A percentile compares a stretch with the other conserved stretches of the same genome.
Evolutionary conservation across 2,797 vertebrate genomes (phyloP).

Genomic region (Liasis olivaceus): DNA sequence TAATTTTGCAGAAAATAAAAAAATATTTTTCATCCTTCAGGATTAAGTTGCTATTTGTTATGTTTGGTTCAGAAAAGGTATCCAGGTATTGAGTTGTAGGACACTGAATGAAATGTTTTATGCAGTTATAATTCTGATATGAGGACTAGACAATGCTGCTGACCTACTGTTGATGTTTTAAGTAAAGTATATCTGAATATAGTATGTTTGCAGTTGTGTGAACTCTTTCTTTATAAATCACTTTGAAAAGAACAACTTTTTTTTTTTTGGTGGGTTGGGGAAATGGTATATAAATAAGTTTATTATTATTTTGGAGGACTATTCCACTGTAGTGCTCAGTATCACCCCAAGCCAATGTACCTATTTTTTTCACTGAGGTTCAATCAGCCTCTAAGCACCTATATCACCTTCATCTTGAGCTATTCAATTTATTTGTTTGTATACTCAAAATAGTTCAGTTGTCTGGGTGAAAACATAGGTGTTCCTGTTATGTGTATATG

Average conservation of each 20-base stretch:
- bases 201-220: too few species aligned
- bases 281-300: neutral
- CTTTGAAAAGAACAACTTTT: neutral
- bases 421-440: neutral
- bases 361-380: neutral
- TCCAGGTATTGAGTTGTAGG: too few species aligned
- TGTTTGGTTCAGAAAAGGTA: too few species aligned
- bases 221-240: too few species aligned
- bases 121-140: too few species aligned
- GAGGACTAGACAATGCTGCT: too few species aligned
- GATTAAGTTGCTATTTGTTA: too few species aligned
- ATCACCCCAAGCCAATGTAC: neutral
- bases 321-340: neutral
- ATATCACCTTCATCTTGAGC: neutral
- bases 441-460: neutral
- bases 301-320: neutral
- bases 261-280: neutral
- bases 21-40: too few species aligned
- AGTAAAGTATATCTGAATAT: too few species aligned
- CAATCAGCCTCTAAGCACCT: neutral
- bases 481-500: neutral
- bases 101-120: too few species aligned
- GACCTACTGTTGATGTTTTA: too few species aligned
- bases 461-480: neutral
- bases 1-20: too few species aligned